Base-by-base conservation (phyloP, 2,797 vertebrate species). In the Craterocephalus amniculus region DNA sequence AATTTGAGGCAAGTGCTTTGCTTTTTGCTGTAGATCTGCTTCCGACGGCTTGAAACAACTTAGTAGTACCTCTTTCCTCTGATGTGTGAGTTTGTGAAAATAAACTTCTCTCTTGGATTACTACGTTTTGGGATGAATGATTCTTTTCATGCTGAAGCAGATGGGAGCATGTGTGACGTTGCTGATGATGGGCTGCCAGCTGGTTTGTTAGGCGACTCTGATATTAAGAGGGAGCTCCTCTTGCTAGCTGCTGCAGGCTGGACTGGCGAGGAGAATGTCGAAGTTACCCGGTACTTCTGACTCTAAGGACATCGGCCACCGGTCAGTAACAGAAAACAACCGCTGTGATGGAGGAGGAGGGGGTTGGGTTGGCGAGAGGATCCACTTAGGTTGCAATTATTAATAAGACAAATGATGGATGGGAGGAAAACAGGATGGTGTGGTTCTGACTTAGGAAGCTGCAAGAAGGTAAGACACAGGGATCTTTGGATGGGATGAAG, bases 1-100 rank as follows among this genome's bases (percentile, higher is more conserved):
- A 67, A 77, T 87, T 83, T 89, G 67, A 86, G 14, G 71, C 70
- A 83, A 83, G 81, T 81, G 71, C 56, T 58, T 64, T 55, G 61
- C 10, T n/a, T 3, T 12, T 6, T 63, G 56, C 29, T 57, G 18
- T 40, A 40, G 34, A 31, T 67, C 40, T 36, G 48, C n/a, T 63
- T 40, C 49, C 1, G n/a, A 40, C 20, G 32, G 20, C 48, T 70
- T 63, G 11, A 68, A 63, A 63, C 76, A 74, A 75, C 71, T 75
- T 74, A 57, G 79, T 66, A 26, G 71, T 68, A 58, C 62, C 18
- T 80, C 45, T 71, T 31, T 52, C 56, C 70, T 74, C 74, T 34
- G 43, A 43, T 2, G 9, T 20, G 43, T 38, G 52, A 51, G 72
- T 52, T 12, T 63, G 76, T 26, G 27, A 18, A 54, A 72, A 83